Evolutionary conservation across 2,797 vertebrate species (phyloP), one percentile per base, ranked within the genome.

Genomic region (Halcyon chelicuti): DNA sequence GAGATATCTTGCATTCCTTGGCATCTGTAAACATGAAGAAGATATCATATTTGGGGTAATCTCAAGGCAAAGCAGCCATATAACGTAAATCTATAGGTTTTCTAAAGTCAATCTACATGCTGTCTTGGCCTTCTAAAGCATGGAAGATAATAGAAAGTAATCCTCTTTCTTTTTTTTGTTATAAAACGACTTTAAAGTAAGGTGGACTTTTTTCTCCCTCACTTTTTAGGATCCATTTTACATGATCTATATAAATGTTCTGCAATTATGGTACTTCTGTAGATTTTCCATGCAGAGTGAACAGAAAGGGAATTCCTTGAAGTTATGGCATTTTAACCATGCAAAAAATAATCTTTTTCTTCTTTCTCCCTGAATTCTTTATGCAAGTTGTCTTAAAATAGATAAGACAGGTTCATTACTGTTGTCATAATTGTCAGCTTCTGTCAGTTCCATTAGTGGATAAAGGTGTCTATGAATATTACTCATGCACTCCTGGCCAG

Each of bases 191-290:
- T 95, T 96, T 83, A 86, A 86, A 88, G 66, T 76, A 58, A 44
- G 40, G 29, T 86, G 88, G 49, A 68, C 15, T 85, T 86, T 91
- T 35, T 31, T 51, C 25, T 52, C 20, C 60, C 51, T 84, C 66
- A 68, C 37, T 97, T 92, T 62, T 23, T 89, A 77, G 86, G 26
- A 93, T 93, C 81, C 81, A 93, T 97, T 97, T 95, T 75, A 90
- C 96, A 94, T 91, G 60, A 86, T 68, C 60, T 46, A 92, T 95
- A 97, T 96, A 90, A 90, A 95, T 94, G 71, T 57, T 86, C 94
- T 68, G 77, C 93, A 96, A 82, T 96, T 95, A 95, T 51, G 76
- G 55, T 44, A 90, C 42, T 94, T 95, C 89, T 96, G 37, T 96
- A n/a, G 83, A 72, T 91, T 78, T 94, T 76, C 52, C 73, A 63